Percentiles rank a stretch among this genome's conserved stretches.
phyloP scores from a whole-genome alignment of 2,888 invertebrate genomes.

The Sycophila texana region DNA sequence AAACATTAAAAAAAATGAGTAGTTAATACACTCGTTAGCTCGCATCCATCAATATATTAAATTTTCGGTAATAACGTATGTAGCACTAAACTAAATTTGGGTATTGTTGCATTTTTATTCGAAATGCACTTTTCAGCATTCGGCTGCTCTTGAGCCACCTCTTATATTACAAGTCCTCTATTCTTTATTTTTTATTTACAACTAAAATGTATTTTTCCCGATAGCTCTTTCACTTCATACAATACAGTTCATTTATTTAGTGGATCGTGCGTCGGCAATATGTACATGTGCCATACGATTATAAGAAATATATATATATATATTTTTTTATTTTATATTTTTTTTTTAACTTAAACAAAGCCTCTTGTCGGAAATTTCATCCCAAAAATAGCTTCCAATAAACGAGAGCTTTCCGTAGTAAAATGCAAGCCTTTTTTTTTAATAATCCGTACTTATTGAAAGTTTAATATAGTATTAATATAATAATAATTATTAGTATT shows the following conservation, averaged over 20 bases:
- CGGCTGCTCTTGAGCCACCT: slow-evolving; percentile 19
- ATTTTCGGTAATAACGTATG: slow-evolving; percentile 53
- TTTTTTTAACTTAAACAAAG: slow-evolving; percentile 60
- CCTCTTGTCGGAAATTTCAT: slow-evolving; percentile 28
- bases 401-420: slow-evolving; percentile 43
- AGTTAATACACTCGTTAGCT: slow-evolving; percentile 49
- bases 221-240: slow-evolving; percentile 36
- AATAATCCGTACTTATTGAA: slow-evolving; percentile 18
- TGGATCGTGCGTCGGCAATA: slow-evolving; percentile 60
- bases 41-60: slow-evolving; percentile 52
- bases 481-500: slow-evolving; percentile 16
- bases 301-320: slow-evolving; percentile 69
- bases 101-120: slow-evolving; percentile 42
- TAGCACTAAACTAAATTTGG: slow-evolving; percentile 53
- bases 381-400: slow-evolving; percentile 67
- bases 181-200: slow-evolving; percentile 48
- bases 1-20: slow-evolving; percentile 29
- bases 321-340: slow-evolving; percentile 63
- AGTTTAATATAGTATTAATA: slow-evolving; percentile 17
- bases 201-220: slow-evolving; percentile 37
- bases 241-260: slow-evolving; percentile 44
- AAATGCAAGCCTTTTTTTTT: slow-evolving; percentile 51
- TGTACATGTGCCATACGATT: slow-evolving; percentile 67
- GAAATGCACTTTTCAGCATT: slow-evolving; percentile 46
- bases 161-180: slow-evolving; percentile 47